These are phyloP conservation scores for Drosophila anomelani DNA, from an alignment of 2,888 invertebrate genomes.

Conservation along the genomic window DNA sequence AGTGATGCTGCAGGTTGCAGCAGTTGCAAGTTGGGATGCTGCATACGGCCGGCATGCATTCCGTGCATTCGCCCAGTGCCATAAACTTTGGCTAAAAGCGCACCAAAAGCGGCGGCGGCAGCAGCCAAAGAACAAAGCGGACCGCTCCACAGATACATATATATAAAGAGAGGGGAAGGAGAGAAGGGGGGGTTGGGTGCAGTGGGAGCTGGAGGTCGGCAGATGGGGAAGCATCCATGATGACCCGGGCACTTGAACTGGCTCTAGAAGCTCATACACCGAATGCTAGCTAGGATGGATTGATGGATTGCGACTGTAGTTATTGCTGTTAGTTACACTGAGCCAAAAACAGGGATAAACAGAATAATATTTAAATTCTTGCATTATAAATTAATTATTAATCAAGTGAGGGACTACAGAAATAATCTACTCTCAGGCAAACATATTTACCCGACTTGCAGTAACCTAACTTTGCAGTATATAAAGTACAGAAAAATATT, in stretches of 20 bases:
- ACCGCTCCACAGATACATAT: conserved; percentile 43
- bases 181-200: neutral
- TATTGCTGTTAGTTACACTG: conserved; percentile 52
- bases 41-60: conserved; percentile 72
- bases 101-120: conserved; percentile 77
- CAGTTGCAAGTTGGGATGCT: conserved; percentile 35
- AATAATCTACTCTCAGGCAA: too few species aligned
- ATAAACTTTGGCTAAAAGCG: conserved; percentile 78
- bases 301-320: conserved; percentile 77
- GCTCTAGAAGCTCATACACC: conserved; percentile 50
- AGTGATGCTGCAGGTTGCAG: conserved; percentile 44
- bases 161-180: neutral
- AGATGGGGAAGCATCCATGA: conserved; percentile 50
- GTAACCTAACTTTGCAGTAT: too few species aligned
- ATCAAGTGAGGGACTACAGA: too few species aligned
- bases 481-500: too few species aligned
- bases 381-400: too few species aligned
- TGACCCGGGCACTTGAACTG: conserved; percentile 80
- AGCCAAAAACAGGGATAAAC: neutral
- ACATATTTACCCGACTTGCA: too few species aligned
- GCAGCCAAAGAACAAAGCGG: conserved; percentile 58
- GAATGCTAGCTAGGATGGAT: conserved; percentile 65
- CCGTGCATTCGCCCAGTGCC: conserved; percentile 77
- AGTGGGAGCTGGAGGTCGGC: conserved; percentile 21
- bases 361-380: too few species aligned